Percentiles rank a stretch among this genome's conserved stretches.
phyloP scores from a whole-genome alignment of 2,797 vertebrate genomes.

The Zenarchopterus dispar region DNA sequence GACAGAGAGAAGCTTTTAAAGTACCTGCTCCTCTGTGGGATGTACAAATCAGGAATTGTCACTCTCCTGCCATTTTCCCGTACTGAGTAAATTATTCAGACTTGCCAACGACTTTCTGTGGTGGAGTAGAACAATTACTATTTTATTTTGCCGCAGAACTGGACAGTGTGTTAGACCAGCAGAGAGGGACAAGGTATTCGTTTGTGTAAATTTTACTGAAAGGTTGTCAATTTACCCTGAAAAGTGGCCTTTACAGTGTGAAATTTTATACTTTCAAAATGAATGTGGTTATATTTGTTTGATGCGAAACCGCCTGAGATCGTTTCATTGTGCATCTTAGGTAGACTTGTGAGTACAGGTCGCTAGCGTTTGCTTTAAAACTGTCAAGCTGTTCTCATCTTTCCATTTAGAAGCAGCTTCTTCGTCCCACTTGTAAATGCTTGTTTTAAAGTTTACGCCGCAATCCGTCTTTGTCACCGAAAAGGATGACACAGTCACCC shows the following conservation, averaged over 20 bases:
- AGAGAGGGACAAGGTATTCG: constrained; percentile 74
- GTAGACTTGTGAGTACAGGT: background rate
- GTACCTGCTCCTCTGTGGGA: constrained; percentile 78
- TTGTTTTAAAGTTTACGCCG: too few relatives aligned
- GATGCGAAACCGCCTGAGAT: constrained; percentile 64
- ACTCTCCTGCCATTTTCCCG: constrained; percentile 80
- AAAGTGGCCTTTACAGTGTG: constrained; percentile 90
- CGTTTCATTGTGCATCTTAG: constrained; percentile 24
- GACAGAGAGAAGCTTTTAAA: constrained; percentile 65
- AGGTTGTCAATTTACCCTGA: constrained; percentile 84
- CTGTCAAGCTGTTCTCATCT: too few relatives aligned
- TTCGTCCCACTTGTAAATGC: too few relatives aligned
- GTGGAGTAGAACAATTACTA: constrained; percentile 76
- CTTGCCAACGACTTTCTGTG: constrained; percentile 82
- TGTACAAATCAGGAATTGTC: constrained; percentile 79
- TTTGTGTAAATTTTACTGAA: constrained; percentile 82
- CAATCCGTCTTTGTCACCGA: too few relatives aligned
- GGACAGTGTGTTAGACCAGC: constrained; percentile 75
- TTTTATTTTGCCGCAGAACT: constrained; percentile 78
- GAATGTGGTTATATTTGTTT: constrained; percentile 90
- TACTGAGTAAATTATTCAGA: constrained; percentile 82
- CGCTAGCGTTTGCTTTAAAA: background rate
- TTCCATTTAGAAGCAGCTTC: too few relatives aligned
- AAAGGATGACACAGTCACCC: too few relatives aligned
- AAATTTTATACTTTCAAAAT: constrained; percentile 91